Percentiles rank a stretch among this genome's conserved stretches.
These are phyloP conservation scores for Cossypha polioptera DNA, from an alignment of 2,797 vertebrate species.

Conservation along the genomic window DNA sequence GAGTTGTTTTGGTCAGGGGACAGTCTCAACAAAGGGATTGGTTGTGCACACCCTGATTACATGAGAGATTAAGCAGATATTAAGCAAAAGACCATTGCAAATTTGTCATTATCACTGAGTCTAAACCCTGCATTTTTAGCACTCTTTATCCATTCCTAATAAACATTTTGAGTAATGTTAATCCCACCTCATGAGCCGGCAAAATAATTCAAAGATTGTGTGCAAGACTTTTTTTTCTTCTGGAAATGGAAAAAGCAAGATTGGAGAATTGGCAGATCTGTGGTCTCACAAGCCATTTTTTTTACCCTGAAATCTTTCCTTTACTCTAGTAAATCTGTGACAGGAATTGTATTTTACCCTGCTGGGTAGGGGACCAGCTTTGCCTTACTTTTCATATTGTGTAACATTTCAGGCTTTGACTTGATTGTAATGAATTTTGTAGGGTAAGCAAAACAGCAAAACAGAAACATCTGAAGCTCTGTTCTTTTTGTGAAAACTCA, in stretches of 20 bases:
- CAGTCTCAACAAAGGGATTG: neutral
- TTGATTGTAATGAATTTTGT: neutral
- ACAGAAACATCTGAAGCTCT: neutral
- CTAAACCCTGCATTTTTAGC: neutral
- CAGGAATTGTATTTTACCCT: neutral
- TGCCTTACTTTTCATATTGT: neutral
- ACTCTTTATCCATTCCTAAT: neutral
- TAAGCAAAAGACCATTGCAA: neutral
- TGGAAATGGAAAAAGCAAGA: neutral
- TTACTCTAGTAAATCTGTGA: neutral
- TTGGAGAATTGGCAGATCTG: neutral
- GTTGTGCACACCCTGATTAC: rapidly evolving
- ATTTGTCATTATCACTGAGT: neutral
- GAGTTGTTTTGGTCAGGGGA: neutral
- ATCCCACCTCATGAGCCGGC: neutral
- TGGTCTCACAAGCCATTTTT: neutral
- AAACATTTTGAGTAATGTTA: neutral
- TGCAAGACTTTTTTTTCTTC: neutral
- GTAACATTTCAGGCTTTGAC: neutral
- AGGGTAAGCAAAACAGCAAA: neutral
- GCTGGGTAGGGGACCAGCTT: neutral
- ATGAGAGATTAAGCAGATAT: neutral
- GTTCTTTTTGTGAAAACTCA: neutral
- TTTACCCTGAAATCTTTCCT: neutral
- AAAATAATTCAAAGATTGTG: neutral